Evolutionary conservation across 2,888 invertebrate species (phyloP), one percentile per base, ranked within the genome.

Genomic region (Pheosia tremula): DNA sequence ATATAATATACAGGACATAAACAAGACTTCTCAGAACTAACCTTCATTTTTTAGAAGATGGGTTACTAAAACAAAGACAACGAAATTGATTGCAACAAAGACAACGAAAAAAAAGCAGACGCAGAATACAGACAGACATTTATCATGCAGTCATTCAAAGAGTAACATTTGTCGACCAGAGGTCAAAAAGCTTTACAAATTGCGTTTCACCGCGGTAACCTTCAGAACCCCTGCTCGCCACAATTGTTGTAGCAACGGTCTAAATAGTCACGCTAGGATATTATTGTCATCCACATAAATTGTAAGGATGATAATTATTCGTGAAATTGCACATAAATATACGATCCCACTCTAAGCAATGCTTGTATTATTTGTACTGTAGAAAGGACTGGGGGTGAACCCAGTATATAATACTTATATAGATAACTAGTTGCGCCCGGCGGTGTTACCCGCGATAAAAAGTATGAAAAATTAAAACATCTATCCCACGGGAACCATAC

Each of bases 161-260:
- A 68, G 74, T 73, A 75, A 74, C 70, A 74, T 72, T 24, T 79
- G 77, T 78, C 77, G 74, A 81, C 72, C 73, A 79, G 75, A 82
- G 81, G 84, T 83, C 82, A 83, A 82, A 24, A 73, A 79, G 75
- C 69, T 78, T 74, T 77, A 83, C 80, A 82, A 84, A 84, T 81
- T 77, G 74, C 78, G 74, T 24, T 77, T 78, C 80, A 77, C 78
- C 77, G 73, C 71, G 77, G 79, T 82, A 80, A 85, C 78, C 77
- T 80, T 81, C 78, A 80, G 69, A 74, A 66, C 66, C 63, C 43
- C 63, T 37, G 39, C 74, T 78, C 71, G 69, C 68, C 68, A 67
- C 71, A 78, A 75, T 66, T 66, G 69, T 73, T 69, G 77, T 77
- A 79, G 75, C 81, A 77, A 73, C 71, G 74, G 72, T 78, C 71